Evolutionary conservation across 2,113 vertebrate genomes (phyloP).

Genomic region (Odobenus rosmarus): DNA sequence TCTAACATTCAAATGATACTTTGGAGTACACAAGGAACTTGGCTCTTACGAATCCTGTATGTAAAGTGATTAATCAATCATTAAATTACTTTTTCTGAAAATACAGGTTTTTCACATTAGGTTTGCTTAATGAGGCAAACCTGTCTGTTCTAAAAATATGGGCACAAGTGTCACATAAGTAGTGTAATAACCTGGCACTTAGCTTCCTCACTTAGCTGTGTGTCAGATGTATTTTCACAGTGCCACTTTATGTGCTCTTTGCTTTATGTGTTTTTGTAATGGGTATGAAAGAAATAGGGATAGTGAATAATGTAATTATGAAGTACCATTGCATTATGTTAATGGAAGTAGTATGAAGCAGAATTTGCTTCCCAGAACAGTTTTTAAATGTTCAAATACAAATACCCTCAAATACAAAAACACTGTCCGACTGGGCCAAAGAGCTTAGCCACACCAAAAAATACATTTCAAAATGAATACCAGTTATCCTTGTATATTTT

Average conservation of each 20-base stretch:
- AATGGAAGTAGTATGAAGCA: background rate
- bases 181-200: background rate
- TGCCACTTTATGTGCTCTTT: background rate
- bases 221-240: background rate
- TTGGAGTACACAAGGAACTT: background rate
- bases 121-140: conserved; percentile 34
- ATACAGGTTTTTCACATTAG: background rate
- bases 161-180: background rate
- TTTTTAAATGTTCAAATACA: conserved; percentile 22
- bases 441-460: background rate
- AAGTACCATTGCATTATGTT: conserved; percentile 6
- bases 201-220: background rate
- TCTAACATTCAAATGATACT: background rate
- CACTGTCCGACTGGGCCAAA: background rate
- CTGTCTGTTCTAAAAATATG: conserved; percentile 30
- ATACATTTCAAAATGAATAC: conserved; percentile 5
- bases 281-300: background rate
- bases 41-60: background rate
- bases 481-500: background rate
- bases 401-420: conserved; percentile 3
- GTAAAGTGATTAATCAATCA: background rate
- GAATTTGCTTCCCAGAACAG: conserved; percentile 38
- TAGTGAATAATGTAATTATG: background rate
- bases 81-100: conserved; percentile 33
- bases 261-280: conserved; percentile 13